Base-by-base conservation (phyloP, 1,140 invertebrate genomes). In the Bactericera cockerelli region DNA sequence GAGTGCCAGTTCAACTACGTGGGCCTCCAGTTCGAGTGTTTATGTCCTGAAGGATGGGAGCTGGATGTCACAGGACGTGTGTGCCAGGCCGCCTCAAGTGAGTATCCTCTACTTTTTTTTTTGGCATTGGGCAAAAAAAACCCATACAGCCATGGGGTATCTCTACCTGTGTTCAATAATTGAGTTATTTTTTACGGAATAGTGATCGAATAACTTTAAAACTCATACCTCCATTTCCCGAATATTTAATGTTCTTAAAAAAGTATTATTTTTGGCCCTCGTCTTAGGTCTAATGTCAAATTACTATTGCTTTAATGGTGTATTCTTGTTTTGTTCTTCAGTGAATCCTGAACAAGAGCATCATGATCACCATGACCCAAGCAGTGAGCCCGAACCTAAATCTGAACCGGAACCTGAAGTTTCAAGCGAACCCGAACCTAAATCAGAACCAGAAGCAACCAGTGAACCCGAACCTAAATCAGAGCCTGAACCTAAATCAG, bases 1-100 rank as follows among this genome's bases (percentile, higher is more conserved):
- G 72, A 76, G 8, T 93, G 90, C 69, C 71, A 75, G 31, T 90
- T 85, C 65, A 81, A 88, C 67, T 80, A 82, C 62, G 68, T 66
- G n/a, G 63, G 67, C 2, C 66, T 79, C 26, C 74, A 79, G 59
- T 86, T 86, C 63, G 68, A 69, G 2, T 93, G 89, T 68, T 75
- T 69, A 8, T 93, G 90, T 70, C 81, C 81, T n/a, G 63, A 69
- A 19, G 71, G 71, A 21, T 71, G 74, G 63, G 61, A 67, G 1
- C 67, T 82, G n/a, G 72, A 72, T 62, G 61, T 61, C 8, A 70
- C 71, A 62, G 70, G 69, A 16, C 77, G 75, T 63, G 73, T 65
- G 24, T 80, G 79, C 57, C 57, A 55, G 28, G 21, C 24, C 14
- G 16, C 31, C 25, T 59, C 64, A 66, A 16, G 42, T 49, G 42